Evolutionary conservation across 2,797 vertebrate species (phyloP).

Genomic region (Anas georgica): DNA sequence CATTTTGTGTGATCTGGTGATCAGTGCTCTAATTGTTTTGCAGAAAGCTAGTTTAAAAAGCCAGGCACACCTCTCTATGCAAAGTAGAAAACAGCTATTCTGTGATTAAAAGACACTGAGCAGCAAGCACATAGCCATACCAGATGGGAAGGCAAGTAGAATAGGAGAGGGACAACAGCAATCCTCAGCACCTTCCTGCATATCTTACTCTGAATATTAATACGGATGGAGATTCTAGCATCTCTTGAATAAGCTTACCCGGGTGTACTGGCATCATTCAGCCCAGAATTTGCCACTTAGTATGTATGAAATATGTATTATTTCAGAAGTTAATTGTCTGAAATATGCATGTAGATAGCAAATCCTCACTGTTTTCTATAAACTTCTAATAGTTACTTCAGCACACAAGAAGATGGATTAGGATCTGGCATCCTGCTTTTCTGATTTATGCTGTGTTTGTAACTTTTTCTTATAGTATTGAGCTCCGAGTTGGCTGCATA

Average conservation of each 20-base stretch:
- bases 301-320: background rate
- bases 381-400: slow-evolving; percentile 28
- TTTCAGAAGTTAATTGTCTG: slow-evolving; percentile 12
- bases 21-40: slow-evolving; percentile 50
- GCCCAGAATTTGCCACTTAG: background rate
- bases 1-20: slow-evolving; percentile 52
- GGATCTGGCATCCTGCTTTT: background rate
- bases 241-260: background rate
- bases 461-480: background rate
- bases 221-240: background rate
- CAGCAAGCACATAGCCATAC: background rate
- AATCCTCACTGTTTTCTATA: background rate
- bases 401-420: background rate
- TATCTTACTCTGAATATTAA: background rate
- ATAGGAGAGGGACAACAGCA: background rate
- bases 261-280: background rate
- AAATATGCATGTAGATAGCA: background rate
- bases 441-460: background rate
- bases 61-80: background rate
- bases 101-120: background rate
- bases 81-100: background rate
- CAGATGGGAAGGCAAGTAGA: background rate
- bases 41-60: slow-evolving; percentile 15
- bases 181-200: background rate
- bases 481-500: background rate